A percentile compares a stretch with the other conserved stretches of the same genome.
Evolutionary conservation across 1,140 invertebrate genomes (phyloP).

Genomic region (Lepidurus packardi): DNA sequence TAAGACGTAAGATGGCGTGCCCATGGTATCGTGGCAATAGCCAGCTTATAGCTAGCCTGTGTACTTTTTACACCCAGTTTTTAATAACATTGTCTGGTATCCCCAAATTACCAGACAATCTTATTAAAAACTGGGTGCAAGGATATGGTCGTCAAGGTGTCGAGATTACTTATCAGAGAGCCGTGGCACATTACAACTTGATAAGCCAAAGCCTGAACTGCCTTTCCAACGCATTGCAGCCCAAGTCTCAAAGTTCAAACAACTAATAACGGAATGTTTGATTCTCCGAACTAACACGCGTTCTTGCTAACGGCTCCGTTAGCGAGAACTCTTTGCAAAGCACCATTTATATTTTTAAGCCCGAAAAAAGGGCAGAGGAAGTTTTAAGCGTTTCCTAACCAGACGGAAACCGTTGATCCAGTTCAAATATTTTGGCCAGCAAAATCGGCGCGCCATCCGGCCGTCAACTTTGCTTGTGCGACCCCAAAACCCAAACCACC

Average conservation of each 20-base stretch:
- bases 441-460: conserved; percentile 8
- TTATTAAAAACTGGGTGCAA: too few species aligned
- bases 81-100: too few species aligned
- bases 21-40: too few species aligned
- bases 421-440: conserved; percentile 15
- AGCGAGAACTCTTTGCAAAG: background rate
- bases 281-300: background rate
- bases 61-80: too few species aligned
- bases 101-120: too few species aligned
- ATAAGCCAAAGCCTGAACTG: background rate
- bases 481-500: background rate
- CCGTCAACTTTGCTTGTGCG: background rate
- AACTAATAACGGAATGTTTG: background rate
- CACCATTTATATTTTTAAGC: background rate
- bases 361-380: background rate
- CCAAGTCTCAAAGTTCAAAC: background rate
- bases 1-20: too few species aligned
- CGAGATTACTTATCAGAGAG: conserved; percentile 17
- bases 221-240: too few species aligned
- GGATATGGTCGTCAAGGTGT: background rate
- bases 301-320: background rate
- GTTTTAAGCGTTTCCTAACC: background rate
- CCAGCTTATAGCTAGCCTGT: too few species aligned
- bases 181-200: background rate
- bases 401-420: conserved; percentile 12